Conservation (phyloP, 2,113 vertebrate species). For the Alces alces region DNA sequence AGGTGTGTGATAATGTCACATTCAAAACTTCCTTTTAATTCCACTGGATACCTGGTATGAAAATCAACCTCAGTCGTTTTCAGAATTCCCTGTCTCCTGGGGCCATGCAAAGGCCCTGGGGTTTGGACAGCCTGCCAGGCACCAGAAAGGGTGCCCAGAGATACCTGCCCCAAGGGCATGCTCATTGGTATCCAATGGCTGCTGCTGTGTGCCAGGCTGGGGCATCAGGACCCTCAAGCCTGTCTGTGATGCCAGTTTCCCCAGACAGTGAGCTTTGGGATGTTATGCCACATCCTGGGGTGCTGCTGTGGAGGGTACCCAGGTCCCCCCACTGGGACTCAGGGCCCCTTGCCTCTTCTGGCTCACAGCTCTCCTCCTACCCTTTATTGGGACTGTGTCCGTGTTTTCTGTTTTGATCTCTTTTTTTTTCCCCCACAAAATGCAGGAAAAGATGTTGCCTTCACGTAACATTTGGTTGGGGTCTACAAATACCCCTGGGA, state of each 20-base stretch:
- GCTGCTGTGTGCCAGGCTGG: not conserved
- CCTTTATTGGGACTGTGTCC: rapidly evolving
- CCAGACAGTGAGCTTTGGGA: not conserved
- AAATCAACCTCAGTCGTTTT: not conserved
- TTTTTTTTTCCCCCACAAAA: not conserved
- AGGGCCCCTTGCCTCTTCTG: not conserved
- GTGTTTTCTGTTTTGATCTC: not conserved
- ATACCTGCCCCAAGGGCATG: not conserved
- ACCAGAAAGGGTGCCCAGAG: not conserved
- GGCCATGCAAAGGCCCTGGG: not conserved
- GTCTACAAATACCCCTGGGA: not conserved
- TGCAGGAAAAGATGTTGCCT: not conserved
- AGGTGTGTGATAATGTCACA: not conserved
- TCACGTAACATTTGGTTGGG: not conserved
- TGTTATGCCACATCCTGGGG: not conserved
- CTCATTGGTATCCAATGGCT: not conserved
- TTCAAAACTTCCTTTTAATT: not conserved
- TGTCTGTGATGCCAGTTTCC: not conserved
- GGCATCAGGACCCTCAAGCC: not conserved
- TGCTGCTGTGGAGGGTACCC: not conserved
- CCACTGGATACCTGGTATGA: not conserved
- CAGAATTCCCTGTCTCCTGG: not conserved
- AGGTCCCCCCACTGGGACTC: not conserved
- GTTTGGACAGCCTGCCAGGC: too few relatives aligned
- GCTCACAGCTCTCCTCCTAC: not conserved